These are phyloP conservation scores for Pseudococcus longispinus DNA, from an alignment of 2,888 invertebrate species.

Conservation along the genomic window DNA sequence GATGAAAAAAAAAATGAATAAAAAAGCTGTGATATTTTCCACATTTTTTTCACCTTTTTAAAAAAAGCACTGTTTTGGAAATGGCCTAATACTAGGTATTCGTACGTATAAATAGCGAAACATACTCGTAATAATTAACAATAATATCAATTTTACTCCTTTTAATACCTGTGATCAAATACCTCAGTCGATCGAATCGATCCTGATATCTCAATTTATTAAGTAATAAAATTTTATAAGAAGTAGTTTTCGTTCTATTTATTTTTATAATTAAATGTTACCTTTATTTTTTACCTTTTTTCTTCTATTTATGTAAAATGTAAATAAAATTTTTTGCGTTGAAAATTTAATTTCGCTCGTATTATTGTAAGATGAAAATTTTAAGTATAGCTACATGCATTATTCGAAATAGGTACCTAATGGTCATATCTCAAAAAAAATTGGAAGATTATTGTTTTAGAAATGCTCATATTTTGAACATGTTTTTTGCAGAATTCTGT, in stretches of 20 bases:
- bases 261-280: conserved; percentile 30
- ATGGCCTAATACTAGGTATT: no score
- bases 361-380: not conserved
- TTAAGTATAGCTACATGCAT: no score
- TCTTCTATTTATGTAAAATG: conserved; percentile 22
- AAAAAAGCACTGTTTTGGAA: not conserved
- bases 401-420: no score
- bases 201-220: conserved; percentile 5
- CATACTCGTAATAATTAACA: not conserved
- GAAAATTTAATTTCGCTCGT: not conserved
- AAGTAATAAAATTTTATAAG: not conserved
- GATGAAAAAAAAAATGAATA: not conserved
- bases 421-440: no score
- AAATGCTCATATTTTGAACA: no score
- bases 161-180: conserved; percentile 19
- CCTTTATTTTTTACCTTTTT: conserved; percentile 17
- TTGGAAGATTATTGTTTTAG: no score
- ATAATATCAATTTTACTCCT: not conserved
- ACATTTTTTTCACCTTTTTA: not conserved
- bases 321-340: conserved; percentile 17
- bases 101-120: no score
- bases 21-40: conserved; percentile 2
- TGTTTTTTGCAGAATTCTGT: no score
- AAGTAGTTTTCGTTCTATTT: not conserved
- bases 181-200: conserved; percentile 29